phyloP scores from a whole-genome alignment of 92 coral and sea anemone species.

The Palythoa grandis region DNA sequence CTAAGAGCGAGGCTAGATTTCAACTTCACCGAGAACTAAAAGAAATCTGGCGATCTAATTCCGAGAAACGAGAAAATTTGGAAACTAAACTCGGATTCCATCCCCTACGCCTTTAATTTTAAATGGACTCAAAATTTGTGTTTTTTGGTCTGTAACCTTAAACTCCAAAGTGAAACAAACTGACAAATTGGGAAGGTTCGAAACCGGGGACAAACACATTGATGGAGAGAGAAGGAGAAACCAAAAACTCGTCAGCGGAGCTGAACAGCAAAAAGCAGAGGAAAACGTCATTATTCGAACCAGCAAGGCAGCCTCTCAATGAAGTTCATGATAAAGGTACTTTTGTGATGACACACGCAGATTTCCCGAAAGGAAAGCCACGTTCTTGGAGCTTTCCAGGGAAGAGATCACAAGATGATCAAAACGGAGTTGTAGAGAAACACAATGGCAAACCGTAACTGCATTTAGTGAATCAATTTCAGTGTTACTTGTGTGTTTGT shows the following conservation, averaged over 20 bases:
- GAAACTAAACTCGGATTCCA: no score
- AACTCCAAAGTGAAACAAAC: background rate
- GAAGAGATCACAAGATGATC: background rate
- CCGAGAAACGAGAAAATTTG: no score
- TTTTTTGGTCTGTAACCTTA: no score
- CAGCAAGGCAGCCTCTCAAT: constrained; percentile 45
- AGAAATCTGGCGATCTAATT: no score
- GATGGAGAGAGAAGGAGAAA: background rate
- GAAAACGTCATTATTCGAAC: constrained; percentile 69
- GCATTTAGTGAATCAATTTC: background rate
- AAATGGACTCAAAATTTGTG: no score
- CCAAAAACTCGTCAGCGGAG: no score
- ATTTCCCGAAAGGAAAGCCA: constrained; percentile 68
- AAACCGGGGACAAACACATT: background rate
- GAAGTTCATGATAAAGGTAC: constrained; percentile 70
- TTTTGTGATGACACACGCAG: constrained; percentile 84
- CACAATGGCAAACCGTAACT: no score
- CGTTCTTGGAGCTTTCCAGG: constrained; percentile 65
- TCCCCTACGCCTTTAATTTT: no score
- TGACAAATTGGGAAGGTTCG: background rate
- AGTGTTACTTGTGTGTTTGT: background rate
- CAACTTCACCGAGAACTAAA: background rate
- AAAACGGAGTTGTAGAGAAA: background rate
- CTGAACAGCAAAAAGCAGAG: constrained; percentile 10
- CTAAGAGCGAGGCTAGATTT: background rate